phyloP scores from a whole-genome alignment of 2,113 vertebrate genomes.

The Coracopsis vasa region DNA sequence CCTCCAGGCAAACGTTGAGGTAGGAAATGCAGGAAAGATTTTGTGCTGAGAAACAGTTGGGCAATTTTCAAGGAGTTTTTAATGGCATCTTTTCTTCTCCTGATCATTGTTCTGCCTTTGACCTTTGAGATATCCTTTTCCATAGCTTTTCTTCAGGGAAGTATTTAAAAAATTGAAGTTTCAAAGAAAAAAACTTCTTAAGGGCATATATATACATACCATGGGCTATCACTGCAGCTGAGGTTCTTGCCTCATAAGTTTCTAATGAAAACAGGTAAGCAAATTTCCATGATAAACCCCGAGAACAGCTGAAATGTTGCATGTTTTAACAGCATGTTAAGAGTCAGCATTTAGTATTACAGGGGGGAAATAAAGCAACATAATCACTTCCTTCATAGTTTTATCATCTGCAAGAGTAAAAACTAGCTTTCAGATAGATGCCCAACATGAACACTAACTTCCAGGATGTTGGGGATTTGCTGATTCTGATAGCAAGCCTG shows the following conservation, averaged over 20 bases:
- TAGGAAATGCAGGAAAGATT: neutral
- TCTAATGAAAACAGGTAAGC: neutral
- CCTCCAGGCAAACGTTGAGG: conserved; percentile 14
- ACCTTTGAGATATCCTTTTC: neutral
- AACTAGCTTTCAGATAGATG: neutral
- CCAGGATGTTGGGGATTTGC: neutral
- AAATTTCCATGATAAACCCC: neutral
- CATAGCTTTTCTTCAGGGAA: neutral
- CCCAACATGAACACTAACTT: neutral
- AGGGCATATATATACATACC: neutral
- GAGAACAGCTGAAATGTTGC: neutral
- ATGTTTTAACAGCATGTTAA: neutral
- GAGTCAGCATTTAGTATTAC: neutral
- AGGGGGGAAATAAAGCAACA: neutral
- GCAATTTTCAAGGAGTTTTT: neutral
- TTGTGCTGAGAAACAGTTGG: neutral
- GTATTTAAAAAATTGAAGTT: neutral
- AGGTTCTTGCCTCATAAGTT: neutral
- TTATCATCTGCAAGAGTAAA: neutral
- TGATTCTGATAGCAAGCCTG: neutral
- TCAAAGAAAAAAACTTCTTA: neutral
- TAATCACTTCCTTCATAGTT: neutral
- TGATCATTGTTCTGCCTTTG: neutral
- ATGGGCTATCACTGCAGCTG: neutral
- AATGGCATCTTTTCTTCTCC: neutral